A percentile compares a stretch with the other conserved stretches of the same genome.
phyloP scores from a whole-genome alignment of 2,888 invertebrate genomes.

The Scelioninae gen. 2 region DNA sequence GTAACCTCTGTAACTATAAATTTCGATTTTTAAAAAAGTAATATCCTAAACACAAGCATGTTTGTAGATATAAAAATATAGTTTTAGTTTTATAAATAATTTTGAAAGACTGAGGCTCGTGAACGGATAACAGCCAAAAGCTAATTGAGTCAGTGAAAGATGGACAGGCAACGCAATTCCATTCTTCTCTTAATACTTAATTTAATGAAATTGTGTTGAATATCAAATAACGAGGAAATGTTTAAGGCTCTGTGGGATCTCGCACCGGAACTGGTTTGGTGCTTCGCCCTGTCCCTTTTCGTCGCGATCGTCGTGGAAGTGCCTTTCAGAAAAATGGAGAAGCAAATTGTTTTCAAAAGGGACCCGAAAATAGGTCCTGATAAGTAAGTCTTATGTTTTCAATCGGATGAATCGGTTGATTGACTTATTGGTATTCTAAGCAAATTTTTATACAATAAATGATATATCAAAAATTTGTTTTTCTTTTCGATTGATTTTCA shows the following conservation, averaged over 20 bases:
- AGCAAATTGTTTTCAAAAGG: slow-evolving; percentile 60
- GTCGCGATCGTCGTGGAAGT: slow-evolving; percentile 65
- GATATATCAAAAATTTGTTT: neutral
- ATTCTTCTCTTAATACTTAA: slow-evolving; percentile 17
- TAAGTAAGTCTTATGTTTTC: slow-evolving; percentile 28
- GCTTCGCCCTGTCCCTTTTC: slow-evolving; percentile 63
- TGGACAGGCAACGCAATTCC: slow-evolving; percentile 1
- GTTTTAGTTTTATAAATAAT: slow-evolving; percentile 25
- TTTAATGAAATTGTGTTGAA: slow-evolving; percentile 6
- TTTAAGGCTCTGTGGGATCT: slow-evolving; percentile 62
- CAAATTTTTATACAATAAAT: too few species aligned
- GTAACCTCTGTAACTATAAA: slow-evolving; percentile 1
- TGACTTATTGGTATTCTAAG: neutral
- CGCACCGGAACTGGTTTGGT: slow-evolving; percentile 63
- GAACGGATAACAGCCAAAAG: slow-evolving; percentile 12
- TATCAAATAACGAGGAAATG: slow-evolving; percentile 16
- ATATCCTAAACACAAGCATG: slow-evolving; percentile 6
- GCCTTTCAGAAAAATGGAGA: slow-evolving; percentile 67
- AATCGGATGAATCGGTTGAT: too few species aligned
- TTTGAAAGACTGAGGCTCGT: slow-evolving; percentile 14
- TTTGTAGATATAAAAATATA: slow-evolving; percentile 26
- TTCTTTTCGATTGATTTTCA: neutral
- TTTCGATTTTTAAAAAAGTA: slow-evolving; percentile 4
- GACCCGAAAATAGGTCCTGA: slow-evolving; percentile 12
- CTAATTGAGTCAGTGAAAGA: slow-evolving; percentile 35